These are phyloP conservation scores for Romanogobio albipinnatus DNA, from an alignment of 2,113 vertebrate genomes.

Conservation along the genomic window DNA sequence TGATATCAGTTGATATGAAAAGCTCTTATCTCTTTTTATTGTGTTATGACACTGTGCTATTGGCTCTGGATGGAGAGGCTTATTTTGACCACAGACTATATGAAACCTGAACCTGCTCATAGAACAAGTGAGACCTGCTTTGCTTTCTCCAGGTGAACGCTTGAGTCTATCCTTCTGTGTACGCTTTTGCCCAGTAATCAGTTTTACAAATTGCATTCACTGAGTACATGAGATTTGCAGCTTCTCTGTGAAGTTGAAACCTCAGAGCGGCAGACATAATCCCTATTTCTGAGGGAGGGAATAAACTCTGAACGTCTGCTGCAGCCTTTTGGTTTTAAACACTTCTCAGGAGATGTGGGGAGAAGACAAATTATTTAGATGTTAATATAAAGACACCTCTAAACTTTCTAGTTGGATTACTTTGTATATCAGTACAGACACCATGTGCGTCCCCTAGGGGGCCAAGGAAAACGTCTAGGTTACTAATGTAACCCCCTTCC, in stretches of 20 bases:
- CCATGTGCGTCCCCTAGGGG: neutral
- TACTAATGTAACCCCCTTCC: no score
- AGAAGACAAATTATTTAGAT: conserved; percentile 20
- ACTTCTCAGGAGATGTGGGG: conserved; percentile 1
- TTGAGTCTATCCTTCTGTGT: conserved; percentile 15
- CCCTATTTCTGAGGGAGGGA: conserved; percentile 6
- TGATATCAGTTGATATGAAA: conserved; percentile 41
- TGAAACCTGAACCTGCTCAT: neutral
- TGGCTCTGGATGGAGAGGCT: conserved; percentile 15
- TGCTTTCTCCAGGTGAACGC: conserved; percentile 14
- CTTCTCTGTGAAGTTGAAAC: conserved; percentile 26
- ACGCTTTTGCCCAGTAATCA: conserved; percentile 31
- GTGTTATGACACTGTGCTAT: conserved; percentile 18
- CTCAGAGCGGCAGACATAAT: conserved; percentile 26
- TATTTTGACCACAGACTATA: conserved; percentile 22
- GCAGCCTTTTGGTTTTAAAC: conserved; percentile 13
- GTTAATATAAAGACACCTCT: neutral
- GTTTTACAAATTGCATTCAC: conserved; percentile 42
- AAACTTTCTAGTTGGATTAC: neutral
- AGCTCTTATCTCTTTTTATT: conserved; percentile 32
- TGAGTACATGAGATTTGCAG: conserved; percentile 26
- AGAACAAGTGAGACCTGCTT: neutral
- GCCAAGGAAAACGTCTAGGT: neutral
- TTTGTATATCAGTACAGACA: neutral
- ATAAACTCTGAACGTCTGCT: conserved; percentile 31